Evolutionary conservation across 2,113 vertebrate genomes (phyloP).

Genomic region (Ictalurus furcatus): DNA sequence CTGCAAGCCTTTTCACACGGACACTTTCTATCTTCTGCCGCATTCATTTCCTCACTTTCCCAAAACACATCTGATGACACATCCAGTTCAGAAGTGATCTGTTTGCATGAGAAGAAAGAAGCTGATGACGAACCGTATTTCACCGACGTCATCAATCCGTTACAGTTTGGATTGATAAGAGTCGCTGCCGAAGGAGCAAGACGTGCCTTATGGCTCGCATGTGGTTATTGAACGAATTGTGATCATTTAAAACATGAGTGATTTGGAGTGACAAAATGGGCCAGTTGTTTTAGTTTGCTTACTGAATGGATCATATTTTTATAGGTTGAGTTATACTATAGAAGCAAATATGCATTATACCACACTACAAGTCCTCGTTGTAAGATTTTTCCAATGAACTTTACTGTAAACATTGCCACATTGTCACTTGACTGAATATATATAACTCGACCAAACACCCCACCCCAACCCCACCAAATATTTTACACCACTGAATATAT

Average conservation of each 20-base stretch:
- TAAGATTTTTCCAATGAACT: neutral
- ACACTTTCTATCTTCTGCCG: conserved; percentile 1
- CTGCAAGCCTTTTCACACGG: neutral
- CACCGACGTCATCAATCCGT: conserved; percentile 3
- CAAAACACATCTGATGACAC: conserved; percentile 17
- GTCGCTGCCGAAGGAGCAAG: neutral
- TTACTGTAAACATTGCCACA: neutral
- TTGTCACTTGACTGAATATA: neutral
- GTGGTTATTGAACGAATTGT: neutral
- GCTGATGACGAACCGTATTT: neutral
- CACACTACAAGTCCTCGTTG: neutral
- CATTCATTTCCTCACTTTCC: conserved; percentile 1
- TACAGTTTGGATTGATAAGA: conserved; percentile 4
- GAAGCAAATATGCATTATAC: neutral
- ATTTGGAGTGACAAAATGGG: neutral
- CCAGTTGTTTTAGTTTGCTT: neutral
- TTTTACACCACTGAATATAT: neutral
- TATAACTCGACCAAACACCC: too few relatives aligned
- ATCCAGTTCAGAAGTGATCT: conserved; percentile 9
- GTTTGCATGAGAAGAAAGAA: conserved; percentile 18
- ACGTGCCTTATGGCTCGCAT: neutral
- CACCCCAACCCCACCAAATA: neutral
- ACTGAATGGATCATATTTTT: neutral
- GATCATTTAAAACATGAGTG: conserved; percentile 12
- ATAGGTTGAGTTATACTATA: too few relatives aligned